Evolutionary conservation across 2,888 invertebrate genomes (phyloP), one percentile per base, ranked within the genome.

Genomic region (Leptinotarsa tumamoca): DNA sequence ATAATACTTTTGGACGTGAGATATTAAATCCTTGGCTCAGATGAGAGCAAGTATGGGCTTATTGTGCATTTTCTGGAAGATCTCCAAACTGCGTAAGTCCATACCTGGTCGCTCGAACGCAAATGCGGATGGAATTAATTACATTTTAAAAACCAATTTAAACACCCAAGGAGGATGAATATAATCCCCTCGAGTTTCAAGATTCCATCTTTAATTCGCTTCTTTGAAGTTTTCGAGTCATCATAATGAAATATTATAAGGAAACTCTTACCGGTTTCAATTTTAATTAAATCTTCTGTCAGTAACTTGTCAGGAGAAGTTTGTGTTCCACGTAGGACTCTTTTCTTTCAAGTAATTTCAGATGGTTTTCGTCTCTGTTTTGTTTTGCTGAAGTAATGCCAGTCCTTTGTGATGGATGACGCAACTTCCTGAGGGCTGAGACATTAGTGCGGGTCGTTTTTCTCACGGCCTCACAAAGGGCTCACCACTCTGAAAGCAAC

Each of bases 231-330:
- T 73, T 58, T 58, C 14, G 58, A 58, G 23, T 58, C 17, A 69
- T 69, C 66, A 54, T 69, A 51, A 69, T 68, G 54, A 70, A 69
- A 73, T 68, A 68, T 67, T 69, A 63, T 63, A 13, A 54, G 43
- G 50, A 21, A 51, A 50, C 23, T 63, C 58, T 68, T 33, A 61
- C 68, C 23, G 68, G 63, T 33, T n/a, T 63, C 33, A 49, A 52
- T 43, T 73, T 73, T 73, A 73, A 73, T 73, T 73, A 73, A 73
- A 69, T 61, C 56, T 49, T 10, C 69, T 63, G 17, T n/a, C 27
- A 43, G 43, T 33, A 43, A 63, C 63, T 63, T 63, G 33, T 15
- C 15, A 43, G 7, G 63, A n/a, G n/a, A 63, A 43, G 33, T 63
- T 17, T 33, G 17, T 43, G 33, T 63, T 63, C 10, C 63, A 63